These are phyloP conservation scores for Chelmon rostratus DNA, from an alignment of 2,797 vertebrate genomes.

Conservation along the genomic window DNA sequence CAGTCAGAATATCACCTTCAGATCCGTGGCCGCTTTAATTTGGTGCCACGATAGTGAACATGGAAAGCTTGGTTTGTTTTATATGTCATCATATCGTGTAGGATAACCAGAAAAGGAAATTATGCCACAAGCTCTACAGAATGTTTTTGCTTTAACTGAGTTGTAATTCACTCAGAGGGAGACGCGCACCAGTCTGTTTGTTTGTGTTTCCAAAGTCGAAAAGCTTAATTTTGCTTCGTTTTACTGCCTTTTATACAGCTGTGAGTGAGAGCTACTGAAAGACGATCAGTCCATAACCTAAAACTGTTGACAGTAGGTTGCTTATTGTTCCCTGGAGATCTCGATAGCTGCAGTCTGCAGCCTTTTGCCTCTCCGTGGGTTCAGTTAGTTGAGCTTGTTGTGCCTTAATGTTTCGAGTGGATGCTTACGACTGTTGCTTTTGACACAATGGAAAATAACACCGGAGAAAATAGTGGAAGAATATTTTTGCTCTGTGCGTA, in stretches of 20 bases:
- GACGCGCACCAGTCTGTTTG: conserved; percentile 8
- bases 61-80: conserved; percentile 3
- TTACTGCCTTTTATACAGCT: conserved; percentile 38
- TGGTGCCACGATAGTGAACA: not conserved
- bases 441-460: conserved; percentile 33
- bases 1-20: conserved; percentile 7
- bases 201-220: conserved; percentile 32
- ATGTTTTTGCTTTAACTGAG: conserved; percentile 14
- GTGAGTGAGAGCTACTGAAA: conserved; percentile 62
- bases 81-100: conserved; percentile 14
- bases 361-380: conserved; percentile 47
- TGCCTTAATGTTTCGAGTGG: conserved; percentile 12
- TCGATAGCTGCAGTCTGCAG: conserved; percentile 63
- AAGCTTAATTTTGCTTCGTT: conserved; percentile 26
- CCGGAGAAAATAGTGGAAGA: not conserved
- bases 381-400: conserved; percentile 36
- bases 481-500: conserved; percentile 29
- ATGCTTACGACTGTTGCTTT: conserved; percentile 18
- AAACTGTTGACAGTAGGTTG: conserved; percentile 79
- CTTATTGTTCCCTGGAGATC: conserved; percentile 84
- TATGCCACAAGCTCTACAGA: not conserved
- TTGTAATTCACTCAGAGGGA: conserved; percentile 11
- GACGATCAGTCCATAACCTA: conserved; percentile 70
- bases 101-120: conserved; percentile 20
- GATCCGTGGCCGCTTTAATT: not conserved